Evolutionary conservation across 30 jellyfish, hydroid and myxozoan species (phyloP).

Genomic region (Cassiopea andromeda): DNA sequence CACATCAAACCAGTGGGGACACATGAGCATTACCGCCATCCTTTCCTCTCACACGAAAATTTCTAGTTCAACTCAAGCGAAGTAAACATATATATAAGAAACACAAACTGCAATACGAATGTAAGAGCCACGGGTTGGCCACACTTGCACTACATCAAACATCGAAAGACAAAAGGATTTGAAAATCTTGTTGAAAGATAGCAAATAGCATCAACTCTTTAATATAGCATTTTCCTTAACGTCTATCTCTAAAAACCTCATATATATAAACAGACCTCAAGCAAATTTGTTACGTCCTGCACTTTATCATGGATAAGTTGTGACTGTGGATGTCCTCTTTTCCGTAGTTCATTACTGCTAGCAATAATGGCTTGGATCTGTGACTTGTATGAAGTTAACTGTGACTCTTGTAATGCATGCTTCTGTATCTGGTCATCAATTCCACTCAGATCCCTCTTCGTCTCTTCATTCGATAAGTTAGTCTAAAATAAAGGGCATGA

Average conservation of each 20-base stretch:
- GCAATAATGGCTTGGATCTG: constrained; percentile 17
- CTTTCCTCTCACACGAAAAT: no score
- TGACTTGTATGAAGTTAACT: constrained; percentile 28
- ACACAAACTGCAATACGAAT: no score
- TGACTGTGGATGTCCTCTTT: constrained; percentile 37
- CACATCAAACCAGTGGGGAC: no score
- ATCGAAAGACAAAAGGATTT: no score
- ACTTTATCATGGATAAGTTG: constrained; percentile 19
- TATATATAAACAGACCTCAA: constrained; percentile 23
- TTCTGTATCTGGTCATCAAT: constrained; percentile 56
- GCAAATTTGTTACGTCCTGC: not conserved
- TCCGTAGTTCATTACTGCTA: constrained; percentile 17
- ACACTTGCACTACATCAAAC: no score
- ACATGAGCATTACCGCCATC: no score
- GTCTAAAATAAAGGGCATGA: not conserved
- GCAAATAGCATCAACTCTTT: no score
- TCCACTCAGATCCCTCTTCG: constrained; percentile 19
- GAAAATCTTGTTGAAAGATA: no score
- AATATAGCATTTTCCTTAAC: no score
- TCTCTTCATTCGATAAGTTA: constrained; percentile 41
- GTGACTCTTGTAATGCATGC: constrained; percentile 52
- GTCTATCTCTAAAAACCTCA: not conserved
- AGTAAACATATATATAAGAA: no score
- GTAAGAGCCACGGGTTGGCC: no score
- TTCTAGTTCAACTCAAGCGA: no score